Conservation (phyloP, 2,888 invertebrate genomes). For the Ditula angustiorana region DNA sequence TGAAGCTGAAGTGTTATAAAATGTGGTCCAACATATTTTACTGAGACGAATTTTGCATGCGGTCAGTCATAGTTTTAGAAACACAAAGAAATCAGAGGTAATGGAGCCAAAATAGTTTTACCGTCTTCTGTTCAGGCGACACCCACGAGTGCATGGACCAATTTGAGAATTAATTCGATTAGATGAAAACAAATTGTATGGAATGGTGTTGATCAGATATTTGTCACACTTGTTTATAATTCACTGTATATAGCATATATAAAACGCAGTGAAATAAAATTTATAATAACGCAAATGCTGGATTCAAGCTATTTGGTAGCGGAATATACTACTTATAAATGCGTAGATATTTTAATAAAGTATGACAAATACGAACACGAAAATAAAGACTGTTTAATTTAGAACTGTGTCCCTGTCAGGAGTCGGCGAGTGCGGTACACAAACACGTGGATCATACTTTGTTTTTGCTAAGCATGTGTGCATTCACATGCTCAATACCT, state of each 20-base stretch:
- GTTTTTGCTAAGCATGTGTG: slow-evolving; percentile 15
- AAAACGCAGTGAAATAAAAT: slow-evolving; percentile 19
- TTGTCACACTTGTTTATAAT: slow-evolving; percentile 52
- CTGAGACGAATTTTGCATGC: slow-evolving; percentile 73
- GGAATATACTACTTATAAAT: slow-evolving; percentile 35
- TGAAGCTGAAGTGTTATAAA: slow-evolving; percentile 61
- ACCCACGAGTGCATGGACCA: slow-evolving; percentile 80
- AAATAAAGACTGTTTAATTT: slow-evolving; percentile 24
- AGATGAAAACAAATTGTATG: slow-evolving; percentile 40
- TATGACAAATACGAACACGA: slow-evolving; percentile 46
- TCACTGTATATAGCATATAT: slow-evolving; percentile 17
- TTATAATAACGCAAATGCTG: slow-evolving; percentile 14
- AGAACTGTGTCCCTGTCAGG: slow-evolving; percentile 55
- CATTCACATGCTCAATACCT: slow-evolving; percentile 23
- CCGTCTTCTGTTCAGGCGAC: slow-evolving; percentile 83
- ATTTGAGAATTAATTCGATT: slow-evolving; percentile 65
- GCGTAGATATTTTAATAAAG: slow-evolving; percentile 45
- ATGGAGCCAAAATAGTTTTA: slow-evolving; percentile 74
- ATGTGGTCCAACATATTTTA: slow-evolving; percentile 63
- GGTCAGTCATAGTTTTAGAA: slow-evolving; percentile 80
- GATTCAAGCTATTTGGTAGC: slow-evolving; percentile 13
- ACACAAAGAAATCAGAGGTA: slow-evolving; percentile 62
- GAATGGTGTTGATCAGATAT: slow-evolving; percentile 39
- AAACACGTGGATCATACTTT: slow-evolving; percentile 4
- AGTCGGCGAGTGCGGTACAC: slow-evolving; percentile 39